Evolutionary conservation across 2,797 vertebrate genomes (phyloP).

Genomic region (Serranus cabrilla): DNA sequence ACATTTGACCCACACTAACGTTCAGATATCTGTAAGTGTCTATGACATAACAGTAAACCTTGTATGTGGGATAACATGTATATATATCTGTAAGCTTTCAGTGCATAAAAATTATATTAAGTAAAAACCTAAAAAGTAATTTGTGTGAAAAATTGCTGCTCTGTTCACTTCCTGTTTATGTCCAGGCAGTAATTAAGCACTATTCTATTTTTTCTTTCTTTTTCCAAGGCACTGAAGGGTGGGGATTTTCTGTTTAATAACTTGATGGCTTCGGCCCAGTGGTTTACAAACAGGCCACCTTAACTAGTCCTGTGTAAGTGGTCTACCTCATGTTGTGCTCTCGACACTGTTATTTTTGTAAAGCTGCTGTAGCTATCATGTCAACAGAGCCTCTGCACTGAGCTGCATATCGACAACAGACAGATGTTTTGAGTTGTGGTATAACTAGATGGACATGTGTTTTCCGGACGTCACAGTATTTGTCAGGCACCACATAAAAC

Average conservation of each 20-base stretch:
- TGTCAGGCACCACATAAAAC: constrained; percentile 9
- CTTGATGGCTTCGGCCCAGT: constrained; percentile 46
- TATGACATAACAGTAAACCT: constrained; percentile 69
- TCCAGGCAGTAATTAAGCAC: constrained; percentile 43
- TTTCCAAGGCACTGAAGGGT: constrained; percentile 65
- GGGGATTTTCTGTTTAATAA: constrained; percentile 38
- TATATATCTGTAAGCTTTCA: constrained; percentile 24
- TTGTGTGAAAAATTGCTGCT: constrained; percentile 54
- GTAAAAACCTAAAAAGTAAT: constrained; percentile 38
- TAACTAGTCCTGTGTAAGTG: constrained; percentile 38
- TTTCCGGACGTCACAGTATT: not conserved
- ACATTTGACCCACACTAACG: constrained; percentile 47
- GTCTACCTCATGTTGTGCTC: constrained; percentile 84
- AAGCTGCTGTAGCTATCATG: constrained; percentile 60
- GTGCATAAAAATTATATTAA: constrained; percentile 29
- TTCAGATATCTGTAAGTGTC: constrained; percentile 32
- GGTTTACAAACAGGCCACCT: constrained; percentile 57
- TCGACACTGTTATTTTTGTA: constrained; percentile 76
- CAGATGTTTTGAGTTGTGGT: constrained; percentile 33
- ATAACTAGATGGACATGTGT: constrained; percentile 13
- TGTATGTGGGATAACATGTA: constrained; percentile 17
- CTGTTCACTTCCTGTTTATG: constrained; percentile 25
- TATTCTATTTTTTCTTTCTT: constrained; percentile 6
- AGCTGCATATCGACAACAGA: not conserved
- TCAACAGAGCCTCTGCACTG: constrained; percentile 38